These are phyloP conservation scores for Trematomus loennbergii DNA, from an alignment of 2,113 vertebrate species.

Conservation along the genomic window DNA sequence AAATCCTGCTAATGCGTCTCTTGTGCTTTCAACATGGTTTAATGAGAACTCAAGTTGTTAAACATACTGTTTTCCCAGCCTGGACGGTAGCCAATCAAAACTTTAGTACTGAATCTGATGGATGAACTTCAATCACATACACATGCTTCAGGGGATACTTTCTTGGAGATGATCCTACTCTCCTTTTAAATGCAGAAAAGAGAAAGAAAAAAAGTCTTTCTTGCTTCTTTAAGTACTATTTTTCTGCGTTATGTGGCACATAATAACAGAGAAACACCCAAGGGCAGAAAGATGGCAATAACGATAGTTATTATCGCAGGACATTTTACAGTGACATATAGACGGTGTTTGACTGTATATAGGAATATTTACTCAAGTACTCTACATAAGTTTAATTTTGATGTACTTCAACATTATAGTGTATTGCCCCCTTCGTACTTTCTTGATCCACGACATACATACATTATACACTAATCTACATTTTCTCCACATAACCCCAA, in stretches of 20 bases:
- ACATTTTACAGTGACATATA: slow-evolving; percentile 52
- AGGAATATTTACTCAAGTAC: too few relatives aligned
- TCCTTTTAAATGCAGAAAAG: slow-evolving; percentile 40
- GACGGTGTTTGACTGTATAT: not conserved
- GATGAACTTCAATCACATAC: slow-evolving; percentile 66
- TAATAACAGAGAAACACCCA: slow-evolving; percentile 29
- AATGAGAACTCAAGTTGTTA: slow-evolving; percentile 45
- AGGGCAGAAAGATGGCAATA: slow-evolving; percentile 16
- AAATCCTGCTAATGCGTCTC: slow-evolving; percentile 33
- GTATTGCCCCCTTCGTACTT: too few relatives aligned
- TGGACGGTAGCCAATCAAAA: slow-evolving; percentile 27
- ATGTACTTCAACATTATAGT: too few relatives aligned
- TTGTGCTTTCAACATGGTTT: slow-evolving; percentile 47
- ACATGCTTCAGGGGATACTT: slow-evolving; percentile 34
- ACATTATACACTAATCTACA: too few relatives aligned
- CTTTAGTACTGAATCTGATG: slow-evolving; percentile 41
- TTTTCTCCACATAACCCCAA: too few relatives aligned
- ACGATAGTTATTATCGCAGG: slow-evolving; percentile 37
- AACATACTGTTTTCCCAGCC: slow-evolving; percentile 40
- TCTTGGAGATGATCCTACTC: slow-evolving; percentile 46
- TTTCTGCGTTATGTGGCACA: slow-evolving; percentile 19
- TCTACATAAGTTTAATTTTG: too few relatives aligned
- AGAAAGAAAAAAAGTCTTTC: slow-evolving; percentile 2
- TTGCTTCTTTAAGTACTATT: slow-evolving; percentile 41
- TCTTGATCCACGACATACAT: too few relatives aligned